Evolutionary conservation across 23 tunicate genomes (phyloP).

Genomic region (Botrylloides violaceus): DNA sequence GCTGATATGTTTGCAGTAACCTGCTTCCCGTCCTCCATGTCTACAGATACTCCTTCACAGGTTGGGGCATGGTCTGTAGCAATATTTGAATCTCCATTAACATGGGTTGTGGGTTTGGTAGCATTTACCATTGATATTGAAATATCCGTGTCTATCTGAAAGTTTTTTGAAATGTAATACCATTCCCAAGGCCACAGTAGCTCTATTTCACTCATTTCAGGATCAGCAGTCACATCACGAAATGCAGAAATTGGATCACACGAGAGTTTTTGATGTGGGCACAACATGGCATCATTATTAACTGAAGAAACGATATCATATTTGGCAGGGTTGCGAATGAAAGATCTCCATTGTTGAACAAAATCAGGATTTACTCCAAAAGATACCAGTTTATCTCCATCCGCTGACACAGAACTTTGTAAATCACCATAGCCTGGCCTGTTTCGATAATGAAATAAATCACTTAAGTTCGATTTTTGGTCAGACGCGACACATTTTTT

Average conservation of each 20-base stretch:
- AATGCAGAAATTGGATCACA: slow-evolving; percentile 36
- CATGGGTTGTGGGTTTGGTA: background rate
- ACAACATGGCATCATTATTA: slow-evolving; percentile 37
- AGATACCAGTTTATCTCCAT: background rate
- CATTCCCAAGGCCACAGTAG: slow-evolving; percentile 62
- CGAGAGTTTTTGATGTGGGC: slow-evolving; percentile 43
- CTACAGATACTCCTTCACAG: background rate
- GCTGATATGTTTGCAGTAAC: slow-evolving; percentile 9
- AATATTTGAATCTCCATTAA: background rate
- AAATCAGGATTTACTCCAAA: slow-evolving; percentile 28
- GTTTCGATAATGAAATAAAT: slow-evolving; percentile 50
- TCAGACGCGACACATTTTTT: slow-evolving; percentile 24
- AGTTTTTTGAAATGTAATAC: slow-evolving; percentile 32
- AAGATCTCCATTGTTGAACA: slow-evolving; percentile 50
- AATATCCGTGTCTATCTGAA: slow-evolving; percentile 35
- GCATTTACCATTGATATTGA: slow-evolving; percentile 8
- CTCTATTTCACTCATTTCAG: background rate
- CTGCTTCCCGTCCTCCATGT: background rate
- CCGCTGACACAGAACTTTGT: too few relatives aligned
- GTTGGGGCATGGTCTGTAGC: background rate
- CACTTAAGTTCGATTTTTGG: slow-evolving; percentile 35
- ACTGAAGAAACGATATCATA: slow-evolving; percentile 26
- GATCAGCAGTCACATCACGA: background rate
- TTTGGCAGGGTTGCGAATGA: slow-evolving; percentile 40
- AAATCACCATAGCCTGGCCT: slow-evolving; percentile 24